Percentiles rank a stretch among this genome's conserved stretches.
phyloP scores from a whole-genome alignment of 1,140 invertebrate species.

The Asbolus verrucosus region DNA sequence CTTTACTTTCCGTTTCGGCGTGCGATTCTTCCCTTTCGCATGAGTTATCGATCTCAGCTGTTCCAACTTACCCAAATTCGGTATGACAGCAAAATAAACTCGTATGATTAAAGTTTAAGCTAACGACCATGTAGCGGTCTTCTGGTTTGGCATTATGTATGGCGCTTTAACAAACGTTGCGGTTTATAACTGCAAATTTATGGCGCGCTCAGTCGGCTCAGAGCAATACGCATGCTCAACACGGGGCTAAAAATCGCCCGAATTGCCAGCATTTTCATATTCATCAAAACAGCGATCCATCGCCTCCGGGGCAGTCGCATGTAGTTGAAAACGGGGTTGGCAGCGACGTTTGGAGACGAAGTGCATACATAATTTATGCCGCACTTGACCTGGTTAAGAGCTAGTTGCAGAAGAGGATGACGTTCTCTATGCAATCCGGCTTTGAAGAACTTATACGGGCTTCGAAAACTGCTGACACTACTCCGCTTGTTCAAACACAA shows the following conservation, averaged over 20 bases:
- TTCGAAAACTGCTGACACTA: constrained; percentile 31
- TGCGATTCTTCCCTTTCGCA: too few species aligned
- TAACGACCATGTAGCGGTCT: constrained; percentile 28
- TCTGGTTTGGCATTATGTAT: constrained; percentile 26
- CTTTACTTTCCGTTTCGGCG: neutral
- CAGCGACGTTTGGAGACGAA: constrained; percentile 17
- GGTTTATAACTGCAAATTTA: constrained; percentile 29
- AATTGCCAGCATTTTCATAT: too few species aligned
- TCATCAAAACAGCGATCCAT: constrained; percentile 12
- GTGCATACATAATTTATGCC: constrained; percentile 41
- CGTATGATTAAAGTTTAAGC: constrained; percentile 25
- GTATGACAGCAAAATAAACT: constrained; percentile 24
- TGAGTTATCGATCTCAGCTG: neutral
- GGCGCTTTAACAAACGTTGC: constrained; percentile 6
- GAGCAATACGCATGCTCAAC: too few species aligned
- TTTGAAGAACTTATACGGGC: constrained; percentile 12
- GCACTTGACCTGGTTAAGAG: constrained; percentile 37
- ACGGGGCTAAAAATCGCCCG: too few species aligned
- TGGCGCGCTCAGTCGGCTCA: constrained; percentile 12
- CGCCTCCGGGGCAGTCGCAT: neutral
- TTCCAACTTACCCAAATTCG: constrained; percentile 13
- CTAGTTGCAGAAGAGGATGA: constrained; percentile 21
- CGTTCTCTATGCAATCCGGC: constrained; percentile 21
- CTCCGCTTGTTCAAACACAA: constrained; percentile 18
- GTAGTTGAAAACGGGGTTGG: constrained; percentile 27